These are phyloP conservation scores for Aphaenogaster floridana DNA, from an alignment of 1,140 invertebrate species.

Conservation along the genomic window DNA sequence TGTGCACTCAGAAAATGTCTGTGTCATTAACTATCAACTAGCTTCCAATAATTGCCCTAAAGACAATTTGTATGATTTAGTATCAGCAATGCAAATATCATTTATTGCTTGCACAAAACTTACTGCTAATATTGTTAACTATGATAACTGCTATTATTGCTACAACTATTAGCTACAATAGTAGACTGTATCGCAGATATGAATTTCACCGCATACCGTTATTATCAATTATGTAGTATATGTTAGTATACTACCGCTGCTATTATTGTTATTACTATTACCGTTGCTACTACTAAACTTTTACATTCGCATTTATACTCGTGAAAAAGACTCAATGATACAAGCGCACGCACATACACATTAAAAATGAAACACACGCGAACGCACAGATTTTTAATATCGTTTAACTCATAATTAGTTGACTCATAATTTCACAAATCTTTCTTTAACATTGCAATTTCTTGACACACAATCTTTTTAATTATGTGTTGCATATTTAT, in stretches of 20 bases:
- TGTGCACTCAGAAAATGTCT: constrained; percentile 41
- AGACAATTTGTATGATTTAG: neutral
- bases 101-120: constrained; percentile 67
- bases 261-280: constrained; percentile 47
- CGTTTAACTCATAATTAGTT: constrained; percentile 27
- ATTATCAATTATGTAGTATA: neutral
- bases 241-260: constrained; percentile 22
- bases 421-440: constrained; percentile 16
- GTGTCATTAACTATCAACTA: constrained; percentile 24
- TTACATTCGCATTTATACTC: constrained; percentile 71
- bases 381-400: constrained; percentile 65
- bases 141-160: constrained; percentile 32
- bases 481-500: neutral
- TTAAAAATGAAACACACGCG: constrained; percentile 60
- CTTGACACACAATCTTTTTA: neutral
- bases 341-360: constrained; percentile 61
- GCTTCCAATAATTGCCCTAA: constrained; percentile 48
- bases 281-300: constrained; percentile 60
- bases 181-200: constrained; percentile 18
- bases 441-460: constrained; percentile 15
- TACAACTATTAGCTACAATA: constrained; percentile 54
- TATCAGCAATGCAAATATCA: constrained; percentile 37
- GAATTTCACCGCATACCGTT: constrained; percentile 41
- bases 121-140: constrained; percentile 64
- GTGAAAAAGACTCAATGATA: constrained; percentile 53